Evolutionary conservation across 2,888 invertebrate genomes (phyloP), one percentile per base, ranked within the genome.

Genomic region (Gandaritis pyraliata): DNA sequence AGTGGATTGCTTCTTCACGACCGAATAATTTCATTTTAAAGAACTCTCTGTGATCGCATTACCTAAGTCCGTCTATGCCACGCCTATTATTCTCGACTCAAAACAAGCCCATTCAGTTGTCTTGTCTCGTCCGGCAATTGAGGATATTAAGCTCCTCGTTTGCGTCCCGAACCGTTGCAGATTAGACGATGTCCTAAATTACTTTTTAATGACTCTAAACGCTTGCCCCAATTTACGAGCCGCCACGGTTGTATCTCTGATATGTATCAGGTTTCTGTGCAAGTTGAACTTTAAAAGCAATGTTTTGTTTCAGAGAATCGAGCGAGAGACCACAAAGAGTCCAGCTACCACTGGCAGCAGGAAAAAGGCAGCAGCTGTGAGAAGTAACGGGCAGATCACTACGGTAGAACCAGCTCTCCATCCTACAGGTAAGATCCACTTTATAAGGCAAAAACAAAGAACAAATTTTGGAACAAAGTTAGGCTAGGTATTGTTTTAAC

Each of bases 1-100:
- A 90, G 85, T 89, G 82, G 85, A 90, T 90, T 88, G 86, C 83
- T 79, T 77, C 83, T 87, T 85, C 85, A 87, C 85, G 86, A 75
- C 75, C 82, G 77, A 86, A 83, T 82, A 83, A 83, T 81, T 85
- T 77, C 78, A 78, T 86, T 86, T 82, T 80, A 80, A 86, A 85
- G 77, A 78, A 76, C 74, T 73, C 74, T 73, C 76, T 78, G 70
- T 81, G 76, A 81, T 82, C 79, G 79, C 78, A 80, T 84, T 82
- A 82, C 77, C 76, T 70, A 70, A 71, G 70, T 75, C 69, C 63
- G 58, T 56, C 6, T 8, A 5, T 50, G 62, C 78, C 75, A 76
- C 72, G 71, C 74, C 73, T 69, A 72, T 68, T 62, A 61, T 57
- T 64, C 41, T 54, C 47, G 30, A 30, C 50, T 55, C 60, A 53